Conservation (phyloP, 2,888 invertebrate genomes). For the Ashinkailepas kermadecensis region DNA sequence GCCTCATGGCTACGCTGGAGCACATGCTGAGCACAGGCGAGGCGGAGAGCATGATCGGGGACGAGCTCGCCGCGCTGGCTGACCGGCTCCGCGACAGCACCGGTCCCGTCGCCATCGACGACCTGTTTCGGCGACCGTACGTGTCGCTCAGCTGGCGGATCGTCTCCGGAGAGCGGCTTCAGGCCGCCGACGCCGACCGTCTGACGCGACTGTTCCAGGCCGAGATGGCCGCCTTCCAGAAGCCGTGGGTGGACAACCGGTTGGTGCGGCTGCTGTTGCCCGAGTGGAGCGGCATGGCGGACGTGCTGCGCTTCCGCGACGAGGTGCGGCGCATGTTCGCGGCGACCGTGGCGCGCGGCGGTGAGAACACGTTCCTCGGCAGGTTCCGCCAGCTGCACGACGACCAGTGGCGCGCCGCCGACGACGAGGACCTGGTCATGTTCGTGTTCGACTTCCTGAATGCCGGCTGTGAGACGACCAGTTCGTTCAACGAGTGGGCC, state of each 20-base stretch:
- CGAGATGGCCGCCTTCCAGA: slow-evolving; percentile 3
- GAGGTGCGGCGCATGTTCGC: background rate
- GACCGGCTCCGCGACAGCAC: background rate
- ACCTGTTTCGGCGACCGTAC: background rate
- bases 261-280: background rate
- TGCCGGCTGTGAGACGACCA: slow-evolving; percentile 15
- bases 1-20: background rate
- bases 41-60: background rate
- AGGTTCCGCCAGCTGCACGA: background rate
- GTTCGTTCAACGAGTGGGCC: slow-evolving; percentile 4
- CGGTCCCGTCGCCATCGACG: background rate
- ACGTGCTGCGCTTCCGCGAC: background rate
- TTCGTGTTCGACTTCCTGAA: slow-evolving; percentile 13
- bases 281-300: background rate
- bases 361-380: background rate
- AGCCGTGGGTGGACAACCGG: background rate
- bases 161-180: background rate
- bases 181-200: background rate
- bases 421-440: slow-evolving; percentile 8
- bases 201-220: background rate
- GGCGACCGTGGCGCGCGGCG: background rate
- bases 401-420: background rate
- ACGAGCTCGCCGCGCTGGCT: background rate
- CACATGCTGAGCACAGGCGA: background rate
- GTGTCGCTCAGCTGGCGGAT: background rate